These are phyloP conservation scores for Slavum lentiscoides DNA, from an alignment of 2,888 invertebrate species.

Conservation along the genomic window DNA sequence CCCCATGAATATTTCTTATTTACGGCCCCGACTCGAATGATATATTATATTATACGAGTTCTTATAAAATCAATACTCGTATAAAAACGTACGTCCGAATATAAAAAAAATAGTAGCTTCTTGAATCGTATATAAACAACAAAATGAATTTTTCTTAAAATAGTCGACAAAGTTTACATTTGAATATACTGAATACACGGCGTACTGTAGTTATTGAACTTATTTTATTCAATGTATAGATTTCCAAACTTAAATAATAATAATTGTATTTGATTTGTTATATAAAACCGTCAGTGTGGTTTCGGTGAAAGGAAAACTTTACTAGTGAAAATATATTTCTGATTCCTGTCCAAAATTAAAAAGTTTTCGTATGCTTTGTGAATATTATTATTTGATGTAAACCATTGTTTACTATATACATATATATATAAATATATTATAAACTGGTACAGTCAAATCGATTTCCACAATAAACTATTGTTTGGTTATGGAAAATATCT, in stretches of 20 bases:
- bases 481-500: slow-evolving; percentile 7
- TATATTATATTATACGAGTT: too few relatives aligned
- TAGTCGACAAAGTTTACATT: too few relatives aligned
- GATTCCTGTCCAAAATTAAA: neutral
- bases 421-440: too few relatives aligned
- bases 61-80: too few relatives aligned
- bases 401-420: slow-evolving; percentile 11
- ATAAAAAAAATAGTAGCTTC: too few relatives aligned
- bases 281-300: neutral
- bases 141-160: too few relatives aligned
- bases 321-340: neutral
- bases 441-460: neutral
- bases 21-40: too few relatives aligned
- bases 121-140: too few relatives aligned
- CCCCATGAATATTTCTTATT: too few relatives aligned
- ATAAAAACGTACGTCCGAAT: too few relatives aligned
- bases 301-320: neutral
- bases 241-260: neutral
- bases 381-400: neutral
- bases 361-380: neutral
- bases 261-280: neutral
- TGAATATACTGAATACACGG: too few relatives aligned
- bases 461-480: slow-evolving; percentile 4
- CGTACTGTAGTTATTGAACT: neutral
- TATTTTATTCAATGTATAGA: neutral